phyloP scores from a whole-genome alignment of 2,113 vertebrate species.

The Lamprologus lemairii region DNA sequence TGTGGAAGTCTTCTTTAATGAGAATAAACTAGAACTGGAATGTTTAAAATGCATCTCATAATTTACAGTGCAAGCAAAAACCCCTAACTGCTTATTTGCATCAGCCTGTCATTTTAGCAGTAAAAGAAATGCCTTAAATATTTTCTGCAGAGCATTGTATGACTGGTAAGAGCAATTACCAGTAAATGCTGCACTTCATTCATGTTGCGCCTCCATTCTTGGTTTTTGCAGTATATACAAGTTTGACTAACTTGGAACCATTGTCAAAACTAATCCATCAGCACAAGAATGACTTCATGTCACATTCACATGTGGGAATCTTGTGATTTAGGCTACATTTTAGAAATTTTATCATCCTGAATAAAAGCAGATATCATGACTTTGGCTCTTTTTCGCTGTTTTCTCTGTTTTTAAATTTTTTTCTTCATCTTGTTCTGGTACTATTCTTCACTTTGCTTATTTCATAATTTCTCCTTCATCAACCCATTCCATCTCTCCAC shows the following conservation, averaged over 20 bases:
- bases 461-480: neutral
- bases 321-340: conserved; percentile 4
- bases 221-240: neutral
- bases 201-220: conserved; percentile 51
- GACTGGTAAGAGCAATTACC: conserved; percentile 24
- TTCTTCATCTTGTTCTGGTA: neutral
- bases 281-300: conserved; percentile 24
- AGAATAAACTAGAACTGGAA: conserved; percentile 50
- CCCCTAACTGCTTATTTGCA: conserved; percentile 15
- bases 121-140: conserved; percentile 25
- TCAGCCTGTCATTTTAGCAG: conserved; percentile 38
- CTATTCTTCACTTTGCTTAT: neutral
- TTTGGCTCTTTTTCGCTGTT: neutral
- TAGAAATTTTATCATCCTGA: neutral
- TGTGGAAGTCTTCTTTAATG: conserved; percentile 52
- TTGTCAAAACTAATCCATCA: conserved; percentile 51
- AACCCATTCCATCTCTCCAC: neutral
- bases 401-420: neutral
- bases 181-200: conserved; percentile 31
- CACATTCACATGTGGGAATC: neutral
- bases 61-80: conserved; percentile 24
- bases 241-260: conserved; percentile 40
- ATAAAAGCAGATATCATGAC: neutral
- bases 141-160: conserved; percentile 14
- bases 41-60: conserved; percentile 60